These are phyloP conservation scores for Brachymystax lenok DNA, from an alignment of 2,797 vertebrate species.

Conservation along the genomic window DNA sequence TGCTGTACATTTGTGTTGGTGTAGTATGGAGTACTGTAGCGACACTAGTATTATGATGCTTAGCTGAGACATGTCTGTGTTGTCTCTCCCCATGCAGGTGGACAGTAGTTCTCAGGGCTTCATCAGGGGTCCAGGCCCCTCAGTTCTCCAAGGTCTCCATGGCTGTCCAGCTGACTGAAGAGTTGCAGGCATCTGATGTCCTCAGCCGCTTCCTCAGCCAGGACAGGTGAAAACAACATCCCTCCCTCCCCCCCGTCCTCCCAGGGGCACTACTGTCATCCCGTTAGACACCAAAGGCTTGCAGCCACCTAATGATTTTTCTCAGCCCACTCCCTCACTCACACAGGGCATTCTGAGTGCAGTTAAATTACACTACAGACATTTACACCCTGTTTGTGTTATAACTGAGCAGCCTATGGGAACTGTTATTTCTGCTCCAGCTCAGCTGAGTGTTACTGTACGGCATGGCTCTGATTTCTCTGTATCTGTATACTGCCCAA, in stretches of 20 bases:
- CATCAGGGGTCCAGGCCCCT: constrained; percentile 94
- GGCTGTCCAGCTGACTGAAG: constrained; percentile 94
- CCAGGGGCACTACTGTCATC: constrained; percentile 1
- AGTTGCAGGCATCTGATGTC: constrained; percentile 89
- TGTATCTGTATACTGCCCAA: not conserved
- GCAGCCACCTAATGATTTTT: not conserved
- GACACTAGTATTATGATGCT: not conserved
- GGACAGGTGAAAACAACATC: constrained; percentile 78
- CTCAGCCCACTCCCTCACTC: not conserved
- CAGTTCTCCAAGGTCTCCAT: constrained; percentile 97
- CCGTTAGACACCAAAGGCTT: not conserved
- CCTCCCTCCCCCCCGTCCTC: not conserved
- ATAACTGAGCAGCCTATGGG: not conserved
- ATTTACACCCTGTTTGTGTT: not conserved
- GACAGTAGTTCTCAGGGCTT: constrained; percentile 86
- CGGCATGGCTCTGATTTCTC: not conserved
- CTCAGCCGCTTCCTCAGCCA: constrained; percentile 92
- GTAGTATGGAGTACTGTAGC: not conserved
- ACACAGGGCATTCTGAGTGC: not conserved
- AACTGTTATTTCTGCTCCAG: constrained; percentile 50
- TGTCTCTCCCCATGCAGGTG: constrained; percentile 68
- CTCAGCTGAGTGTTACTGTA: constrained; percentile 30
- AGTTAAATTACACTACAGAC: not conserved
- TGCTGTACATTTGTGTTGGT: not conserved
- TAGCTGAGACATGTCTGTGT: constrained; percentile 13